These are phyloP conservation scores for Pocillopora meandrina DNA, from an alignment of 92 coral and sea anemone species.

Conservation along the genomic window DNA sequence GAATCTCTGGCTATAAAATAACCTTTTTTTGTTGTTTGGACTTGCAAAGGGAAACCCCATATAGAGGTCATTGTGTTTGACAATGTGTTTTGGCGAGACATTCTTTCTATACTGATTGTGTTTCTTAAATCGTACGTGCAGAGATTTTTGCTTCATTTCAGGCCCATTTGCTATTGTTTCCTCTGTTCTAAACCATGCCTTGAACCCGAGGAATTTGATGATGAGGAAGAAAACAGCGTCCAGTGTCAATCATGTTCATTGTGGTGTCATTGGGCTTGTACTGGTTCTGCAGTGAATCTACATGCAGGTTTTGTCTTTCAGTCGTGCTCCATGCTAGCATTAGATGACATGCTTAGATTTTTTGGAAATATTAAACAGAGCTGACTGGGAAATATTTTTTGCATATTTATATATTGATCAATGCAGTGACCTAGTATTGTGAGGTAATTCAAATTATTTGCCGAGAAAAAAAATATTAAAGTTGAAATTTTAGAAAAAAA, in stretches of 20 bases:
- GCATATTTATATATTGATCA: too few relatives aligned
- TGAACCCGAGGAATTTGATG: constrained; percentile 55
- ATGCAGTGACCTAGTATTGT: too few relatives aligned
- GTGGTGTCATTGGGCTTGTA: constrained; percentile 52
- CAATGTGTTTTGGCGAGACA: constrained; percentile 23
- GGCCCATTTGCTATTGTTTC: constrained; percentile 34
- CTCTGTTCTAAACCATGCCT: constrained; percentile 39
- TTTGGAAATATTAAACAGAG: too few relatives aligned
- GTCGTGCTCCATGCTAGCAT: constrained; percentile 50
- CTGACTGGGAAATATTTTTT: too few relatives aligned
- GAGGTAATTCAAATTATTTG: too few relatives aligned
- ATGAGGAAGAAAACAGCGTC: constrained; percentile 39
- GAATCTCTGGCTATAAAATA: constrained; percentile 16
- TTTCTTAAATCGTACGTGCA: constrained; percentile 37
- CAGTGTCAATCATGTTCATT: constrained; percentile 45
- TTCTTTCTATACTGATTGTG: constrained; percentile 26
- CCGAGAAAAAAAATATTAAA: too few relatives aligned
- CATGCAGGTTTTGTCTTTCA: constrained; percentile 39
- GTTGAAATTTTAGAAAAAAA: too few relatives aligned
- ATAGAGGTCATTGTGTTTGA: constrained; percentile 29
- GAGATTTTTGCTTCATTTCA: constrained; percentile 21
- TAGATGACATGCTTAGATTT: constrained; percentile 19
- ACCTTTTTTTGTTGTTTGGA: constrained; percentile 42
- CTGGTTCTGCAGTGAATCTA: background rate
- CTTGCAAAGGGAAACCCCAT: constrained; percentile 16